Evolutionary conservation across 1,140 invertebrate genomes (phyloP).

Genomic region (Ctenoplectra terminalis): DNA sequence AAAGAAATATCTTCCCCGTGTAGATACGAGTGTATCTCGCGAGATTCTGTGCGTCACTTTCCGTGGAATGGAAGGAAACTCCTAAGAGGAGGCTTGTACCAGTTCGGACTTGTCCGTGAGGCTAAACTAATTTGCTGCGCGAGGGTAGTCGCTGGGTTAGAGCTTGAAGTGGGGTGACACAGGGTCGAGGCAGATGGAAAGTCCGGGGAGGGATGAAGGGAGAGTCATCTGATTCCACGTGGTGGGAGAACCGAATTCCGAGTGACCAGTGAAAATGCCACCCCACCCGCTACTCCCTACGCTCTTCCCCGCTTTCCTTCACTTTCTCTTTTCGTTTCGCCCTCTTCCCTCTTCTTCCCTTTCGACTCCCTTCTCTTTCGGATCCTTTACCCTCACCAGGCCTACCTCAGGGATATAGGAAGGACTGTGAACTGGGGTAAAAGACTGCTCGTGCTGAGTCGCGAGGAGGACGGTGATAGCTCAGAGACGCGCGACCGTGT

Average conservation of each 20-base stretch:
- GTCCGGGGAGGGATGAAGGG: conserved; percentile 17
- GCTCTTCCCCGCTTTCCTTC: conserved; percentile 37
- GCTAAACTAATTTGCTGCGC: conserved; percentile 72
- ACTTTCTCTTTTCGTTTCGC: conserved; percentile 47
- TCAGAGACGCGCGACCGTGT: conserved; percentile 14
- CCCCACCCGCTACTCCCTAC: conserved; percentile 46
- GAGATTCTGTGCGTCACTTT: conserved; percentile 59
- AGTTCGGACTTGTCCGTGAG: conserved; percentile 64
- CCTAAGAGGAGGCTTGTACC: conserved; percentile 52
- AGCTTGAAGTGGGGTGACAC: conserved; percentile 59
- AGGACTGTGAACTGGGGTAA: conserved; percentile 79
- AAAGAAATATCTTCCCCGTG: conserved; percentile 30
- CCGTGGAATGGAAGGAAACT: conserved; percentile 55
- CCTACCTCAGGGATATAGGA: conserved; percentile 55
- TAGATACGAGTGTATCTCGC: conserved; percentile 52
- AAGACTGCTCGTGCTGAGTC: conserved; percentile 73
- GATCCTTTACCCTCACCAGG: conserved; percentile 47
- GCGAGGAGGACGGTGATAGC: conserved; percentile 56
- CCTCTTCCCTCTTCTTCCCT: conserved; percentile 17
- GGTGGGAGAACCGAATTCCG: conserved; percentile 72
- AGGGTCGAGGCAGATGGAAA: conserved; percentile 50
- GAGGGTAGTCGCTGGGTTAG: conserved; percentile 56
- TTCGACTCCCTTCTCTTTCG: conserved; percentile 42
- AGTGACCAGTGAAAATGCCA: conserved; percentile 74
- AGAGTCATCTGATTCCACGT: conserved; percentile 52